These are phyloP conservation scores for Pristionchus entomophagus DNA, from an alignment of 2,888 invertebrate genomes.

Conservation along the genomic window DNA sequence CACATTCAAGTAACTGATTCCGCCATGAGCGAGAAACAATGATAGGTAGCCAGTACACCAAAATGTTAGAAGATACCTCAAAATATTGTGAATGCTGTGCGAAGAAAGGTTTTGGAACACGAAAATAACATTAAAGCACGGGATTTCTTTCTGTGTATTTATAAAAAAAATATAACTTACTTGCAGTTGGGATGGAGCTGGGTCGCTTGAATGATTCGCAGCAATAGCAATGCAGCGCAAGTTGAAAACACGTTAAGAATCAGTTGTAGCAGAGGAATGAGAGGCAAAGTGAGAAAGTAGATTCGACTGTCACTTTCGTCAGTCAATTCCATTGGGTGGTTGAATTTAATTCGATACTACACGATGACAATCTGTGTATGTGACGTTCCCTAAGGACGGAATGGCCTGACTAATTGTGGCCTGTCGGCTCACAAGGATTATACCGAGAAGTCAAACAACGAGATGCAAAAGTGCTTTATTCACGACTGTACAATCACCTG, in stretches of 20 bases:
- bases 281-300: not conserved
- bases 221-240: not conserved
- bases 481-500: not conserved
- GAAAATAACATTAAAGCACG: too few species aligned
- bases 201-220: not conserved
- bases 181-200: conserved; percentile 15
- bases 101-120: too few species aligned
- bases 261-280: not conserved
- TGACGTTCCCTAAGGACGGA: not conserved
- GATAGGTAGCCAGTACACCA: not conserved
- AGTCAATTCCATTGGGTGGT: too few species aligned
- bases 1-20: not conserved
- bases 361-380: not conserved
- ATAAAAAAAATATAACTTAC: not conserved
- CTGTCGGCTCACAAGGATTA: not conserved
- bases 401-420: not conserved
- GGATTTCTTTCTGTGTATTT: too few species aligned
- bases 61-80: not conserved
- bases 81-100: too few species aligned
- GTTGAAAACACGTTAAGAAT: not conserved
- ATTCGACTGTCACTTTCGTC: not conserved
- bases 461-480: not conserved
- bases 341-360: too few species aligned
- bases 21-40: not conserved
- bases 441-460: not conserved